A percentile compares a stretch with the other conserved stretches of the same genome.
Conservation (phyloP, 2,888 invertebrate genomes). For the Ophion costatus region DNA sequence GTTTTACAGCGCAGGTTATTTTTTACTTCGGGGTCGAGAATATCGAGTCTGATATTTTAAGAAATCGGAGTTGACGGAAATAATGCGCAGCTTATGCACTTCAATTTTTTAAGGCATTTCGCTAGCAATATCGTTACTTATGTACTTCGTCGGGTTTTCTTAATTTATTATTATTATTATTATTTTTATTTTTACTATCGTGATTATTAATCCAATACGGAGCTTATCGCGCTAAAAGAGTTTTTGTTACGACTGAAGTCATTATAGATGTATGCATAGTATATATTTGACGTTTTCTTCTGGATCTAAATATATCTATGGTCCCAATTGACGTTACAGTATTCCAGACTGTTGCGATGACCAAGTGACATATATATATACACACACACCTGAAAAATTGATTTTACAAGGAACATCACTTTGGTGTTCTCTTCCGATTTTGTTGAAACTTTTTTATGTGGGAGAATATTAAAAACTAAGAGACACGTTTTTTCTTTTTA, state of each 20-base stretch:
- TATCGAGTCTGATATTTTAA: background rate
- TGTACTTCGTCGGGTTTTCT: slow-evolving; percentile 53
- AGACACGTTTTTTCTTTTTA: too few relatives aligned
- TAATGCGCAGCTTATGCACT: slow-evolving; percentile 22
- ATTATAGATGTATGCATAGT: slow-evolving; percentile 43
- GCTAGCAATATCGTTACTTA: slow-evolving; percentile 28
- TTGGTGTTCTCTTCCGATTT: too few relatives aligned
- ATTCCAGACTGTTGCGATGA: slow-evolving; percentile 16
- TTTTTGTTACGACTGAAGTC: slow-evolving; percentile 43
- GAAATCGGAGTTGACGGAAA: slow-evolving; percentile 8
- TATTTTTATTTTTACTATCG: too few relatives aligned
- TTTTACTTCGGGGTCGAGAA: background rate
- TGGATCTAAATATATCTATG: slow-evolving; percentile 15
- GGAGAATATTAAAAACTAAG: too few relatives aligned
- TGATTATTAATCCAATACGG: slow-evolving; percentile 29
- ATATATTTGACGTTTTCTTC: slow-evolving; percentile 48
- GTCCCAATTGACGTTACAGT: slow-evolving; percentile 1
- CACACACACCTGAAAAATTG: too few relatives aligned
- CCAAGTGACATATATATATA: slow-evolving; percentile 9
- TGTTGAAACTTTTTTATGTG: too few relatives aligned
- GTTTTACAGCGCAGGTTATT: background rate
- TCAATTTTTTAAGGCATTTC: slow-evolving; percentile 36
- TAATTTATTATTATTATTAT: slow-evolving; percentile 56
- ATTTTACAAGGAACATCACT: too few relatives aligned
- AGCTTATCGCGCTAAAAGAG: background rate